These are phyloP conservation scores for Symphodus melops DNA, from an alignment of 2,113 vertebrate species.

Conservation along the genomic window DNA sequence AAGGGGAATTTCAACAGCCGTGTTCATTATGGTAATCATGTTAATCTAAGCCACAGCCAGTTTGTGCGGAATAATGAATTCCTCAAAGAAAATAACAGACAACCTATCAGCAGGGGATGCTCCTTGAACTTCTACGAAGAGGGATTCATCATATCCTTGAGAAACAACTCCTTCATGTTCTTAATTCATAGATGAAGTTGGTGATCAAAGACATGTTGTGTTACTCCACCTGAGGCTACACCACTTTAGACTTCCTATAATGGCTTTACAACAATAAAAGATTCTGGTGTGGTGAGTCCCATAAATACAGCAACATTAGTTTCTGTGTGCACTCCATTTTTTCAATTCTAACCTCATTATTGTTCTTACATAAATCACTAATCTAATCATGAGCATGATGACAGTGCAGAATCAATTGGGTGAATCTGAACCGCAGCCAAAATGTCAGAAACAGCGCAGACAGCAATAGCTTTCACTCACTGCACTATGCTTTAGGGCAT, in stretches of 20 bases:
- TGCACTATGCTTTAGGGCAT: not conserved
- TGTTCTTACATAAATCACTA: constrained; percentile 18
- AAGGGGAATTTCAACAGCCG: constrained; percentile 55
- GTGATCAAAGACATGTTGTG: constrained; percentile 26
- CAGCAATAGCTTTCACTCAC: not conserved
- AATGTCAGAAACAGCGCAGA: constrained; percentile 14
- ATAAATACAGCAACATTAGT: constrained; percentile 19
- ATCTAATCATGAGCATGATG: constrained; percentile 24
- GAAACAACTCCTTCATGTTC: constrained; percentile 41
- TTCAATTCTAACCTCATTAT: constrained; percentile 7
- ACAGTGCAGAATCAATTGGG: not conserved
- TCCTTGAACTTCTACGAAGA: constrained; percentile 28
- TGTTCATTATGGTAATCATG: constrained; percentile 73
- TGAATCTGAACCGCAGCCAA: constrained; percentile 14
- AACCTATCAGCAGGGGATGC: constrained; percentile 33
- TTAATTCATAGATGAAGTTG: constrained; percentile 41
- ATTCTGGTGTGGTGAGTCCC: constrained; percentile 9
- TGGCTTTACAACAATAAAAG: not conserved
- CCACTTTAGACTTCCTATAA: constrained; percentile 2
- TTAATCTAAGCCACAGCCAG: constrained; percentile 62
- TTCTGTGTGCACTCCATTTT: constrained; percentile 10
- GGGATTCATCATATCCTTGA: constrained; percentile 24
- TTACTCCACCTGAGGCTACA: constrained; percentile 2
- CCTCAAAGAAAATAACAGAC: constrained; percentile 49
- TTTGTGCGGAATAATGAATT: constrained; percentile 64